phyloP scores from a whole-genome alignment of 2,113 vertebrate genomes.

The Uropsilus gracilis region DNA sequence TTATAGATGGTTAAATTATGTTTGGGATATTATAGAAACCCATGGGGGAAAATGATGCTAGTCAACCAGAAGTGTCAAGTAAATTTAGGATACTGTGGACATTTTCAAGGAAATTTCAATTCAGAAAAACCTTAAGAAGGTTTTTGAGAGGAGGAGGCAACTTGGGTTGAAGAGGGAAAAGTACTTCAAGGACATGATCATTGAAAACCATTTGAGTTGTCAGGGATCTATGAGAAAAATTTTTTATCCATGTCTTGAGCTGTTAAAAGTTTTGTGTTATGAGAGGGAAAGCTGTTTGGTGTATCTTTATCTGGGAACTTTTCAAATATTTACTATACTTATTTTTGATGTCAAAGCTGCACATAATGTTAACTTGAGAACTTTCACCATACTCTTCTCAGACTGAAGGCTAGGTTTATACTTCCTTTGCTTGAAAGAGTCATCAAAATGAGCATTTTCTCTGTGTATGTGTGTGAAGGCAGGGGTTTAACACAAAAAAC shows the following conservation, averaged over 20 bases:
- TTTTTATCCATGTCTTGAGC: not conserved
- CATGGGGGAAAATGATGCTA: not conserved
- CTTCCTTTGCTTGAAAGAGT: not conserved
- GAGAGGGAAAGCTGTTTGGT: not conserved
- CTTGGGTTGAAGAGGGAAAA: not conserved
- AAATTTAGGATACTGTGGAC: not conserved
- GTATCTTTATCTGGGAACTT: not conserved
- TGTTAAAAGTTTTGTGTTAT: not conserved
- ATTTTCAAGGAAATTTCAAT: not conserved
- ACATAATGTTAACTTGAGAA: not conserved
- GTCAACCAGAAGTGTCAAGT: not conserved
- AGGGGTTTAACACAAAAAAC: no score
- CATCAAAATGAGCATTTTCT: not conserved
- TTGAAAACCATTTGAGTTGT: not conserved
- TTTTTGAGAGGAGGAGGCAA: not conserved
- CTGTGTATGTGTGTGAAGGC: not conserved
- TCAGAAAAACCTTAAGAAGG: not conserved
- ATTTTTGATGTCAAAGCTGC: not conserved
- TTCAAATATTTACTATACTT: not conserved
- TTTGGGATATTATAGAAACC: not conserved
- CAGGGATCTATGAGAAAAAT: not conserved
- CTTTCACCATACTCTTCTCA: not conserved
- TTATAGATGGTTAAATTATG: not conserved
- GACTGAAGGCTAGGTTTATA: not conserved
- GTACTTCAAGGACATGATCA: not conserved